phyloP scores from a whole-genome alignment of 2,797 vertebrate genomes.

The Phalloptychus januarius region DNA sequence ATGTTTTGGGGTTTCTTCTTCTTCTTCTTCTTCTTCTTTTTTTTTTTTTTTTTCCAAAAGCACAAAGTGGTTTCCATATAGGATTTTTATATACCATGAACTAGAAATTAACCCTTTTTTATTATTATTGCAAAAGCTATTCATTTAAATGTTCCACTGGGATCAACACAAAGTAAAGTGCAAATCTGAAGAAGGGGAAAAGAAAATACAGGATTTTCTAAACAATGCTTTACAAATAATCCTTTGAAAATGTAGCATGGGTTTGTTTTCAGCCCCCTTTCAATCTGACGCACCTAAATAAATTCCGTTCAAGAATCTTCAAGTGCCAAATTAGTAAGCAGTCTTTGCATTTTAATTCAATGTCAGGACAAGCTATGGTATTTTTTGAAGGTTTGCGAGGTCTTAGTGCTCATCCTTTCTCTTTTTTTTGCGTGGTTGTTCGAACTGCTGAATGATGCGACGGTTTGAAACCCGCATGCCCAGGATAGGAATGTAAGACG shows the following conservation, averaged over 20 bases:
- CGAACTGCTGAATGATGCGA: not conserved
- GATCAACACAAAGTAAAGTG: not conserved
- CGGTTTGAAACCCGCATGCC: not conserved
- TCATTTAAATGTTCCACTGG: not conserved
- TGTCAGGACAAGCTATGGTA: too few species aligned
- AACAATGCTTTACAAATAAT: not conserved
- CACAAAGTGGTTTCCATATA: not conserved
- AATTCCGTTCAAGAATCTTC: not conserved
- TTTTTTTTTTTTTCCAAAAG: not conserved
- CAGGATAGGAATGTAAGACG: too few species aligned
- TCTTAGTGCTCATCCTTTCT: too few species aligned
- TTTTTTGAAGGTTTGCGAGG: not conserved
- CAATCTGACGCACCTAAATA: not conserved
- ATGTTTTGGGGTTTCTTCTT: too few species aligned
- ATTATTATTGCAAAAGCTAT: not conserved
- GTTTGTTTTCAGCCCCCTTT: not conserved
- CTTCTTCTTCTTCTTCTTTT: too few species aligned
- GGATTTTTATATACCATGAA: not conserved
- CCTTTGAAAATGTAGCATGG: not conserved
- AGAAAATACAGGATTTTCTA: not conserved
- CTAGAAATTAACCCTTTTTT: not conserved
- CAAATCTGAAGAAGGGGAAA: not conserved
- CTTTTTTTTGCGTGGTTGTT: not conserved
- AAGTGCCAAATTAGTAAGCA: not conserved
- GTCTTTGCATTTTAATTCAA: not conserved